Evolutionary conservation across 2,888 invertebrate species (phyloP).

Genomic region (Gymnoscelis rufifasciata): DNA sequence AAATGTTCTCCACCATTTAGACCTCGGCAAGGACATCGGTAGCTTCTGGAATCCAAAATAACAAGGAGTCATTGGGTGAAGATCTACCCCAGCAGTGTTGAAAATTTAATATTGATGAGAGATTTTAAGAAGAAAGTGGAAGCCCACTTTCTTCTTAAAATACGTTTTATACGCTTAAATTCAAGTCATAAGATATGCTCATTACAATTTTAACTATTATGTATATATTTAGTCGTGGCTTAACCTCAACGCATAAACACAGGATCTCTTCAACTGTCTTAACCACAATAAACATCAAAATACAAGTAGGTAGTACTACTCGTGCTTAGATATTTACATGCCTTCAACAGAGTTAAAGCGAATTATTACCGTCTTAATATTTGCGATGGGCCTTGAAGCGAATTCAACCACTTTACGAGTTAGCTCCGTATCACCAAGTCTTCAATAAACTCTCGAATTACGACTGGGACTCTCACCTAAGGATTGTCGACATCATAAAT

Average conservation of each 20-base stretch:
- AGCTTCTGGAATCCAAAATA: too few species aligned
- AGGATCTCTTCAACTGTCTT: neutral
- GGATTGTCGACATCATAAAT: constrained; percentile 12
- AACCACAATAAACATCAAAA: constrained; percentile 1
- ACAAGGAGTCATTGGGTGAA: too few species aligned
- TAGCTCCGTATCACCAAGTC: constrained; percentile 11
- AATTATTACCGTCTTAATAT: constrained; percentile 11
- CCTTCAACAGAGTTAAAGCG: constrained; percentile 2
- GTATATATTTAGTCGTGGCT: too few species aligned
- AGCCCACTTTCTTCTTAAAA: too few species aligned
- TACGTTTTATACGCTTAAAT: too few species aligned
- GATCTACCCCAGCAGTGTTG: too few species aligned
- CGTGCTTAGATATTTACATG: neutral
- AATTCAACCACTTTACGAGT: constrained; percentile 15
- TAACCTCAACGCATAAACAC: neutral
- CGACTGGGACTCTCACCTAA: constrained; percentile 12
- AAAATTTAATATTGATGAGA: too few species aligned
- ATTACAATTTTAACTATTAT: too few species aligned
- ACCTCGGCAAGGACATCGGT: too few species aligned
- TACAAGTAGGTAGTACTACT: neutral
- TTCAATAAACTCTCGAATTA: constrained; percentile 13
- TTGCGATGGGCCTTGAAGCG: constrained; percentile 10
- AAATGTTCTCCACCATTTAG: too few species aligned
- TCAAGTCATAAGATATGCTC: too few species aligned
- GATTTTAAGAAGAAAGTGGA: too few species aligned